A percentile compares a stretch with the other conserved stretches of the same genome.
These are phyloP conservation scores for Ylistrum balloti DNA, from an alignment of 1,140 invertebrate species.

Conservation along the genomic window DNA sequence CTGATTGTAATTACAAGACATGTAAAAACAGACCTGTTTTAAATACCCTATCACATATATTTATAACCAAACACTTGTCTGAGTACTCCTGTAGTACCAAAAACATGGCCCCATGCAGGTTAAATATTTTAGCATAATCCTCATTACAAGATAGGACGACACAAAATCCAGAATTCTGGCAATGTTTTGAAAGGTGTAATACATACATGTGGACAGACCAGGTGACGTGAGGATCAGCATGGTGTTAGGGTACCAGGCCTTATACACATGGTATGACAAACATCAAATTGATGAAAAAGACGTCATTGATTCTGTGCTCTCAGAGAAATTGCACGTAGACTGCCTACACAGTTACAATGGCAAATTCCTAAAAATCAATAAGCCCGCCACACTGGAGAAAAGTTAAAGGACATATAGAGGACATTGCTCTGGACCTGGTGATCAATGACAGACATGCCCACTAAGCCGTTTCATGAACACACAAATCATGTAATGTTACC, in stretches of 20 bases:
- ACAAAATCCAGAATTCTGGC: background rate
- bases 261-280: background rate
- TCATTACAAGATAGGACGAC: background rate
- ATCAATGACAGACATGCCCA: background rate
- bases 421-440: background rate
- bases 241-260: background rate
- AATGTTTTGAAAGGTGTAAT: background rate
- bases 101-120: background rate
- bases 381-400: background rate
- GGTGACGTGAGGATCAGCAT: background rate
- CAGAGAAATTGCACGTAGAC: slow-evolving; percentile 13
- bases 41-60: no score
- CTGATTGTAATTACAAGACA: no score
- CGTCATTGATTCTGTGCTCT: background rate
- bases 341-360: background rate
- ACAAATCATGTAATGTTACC: background rate
- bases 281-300: background rate
- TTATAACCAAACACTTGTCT: background rate
- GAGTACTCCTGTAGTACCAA: background rate
- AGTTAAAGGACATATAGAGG: background rate
- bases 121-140: background rate
- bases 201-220: background rate
- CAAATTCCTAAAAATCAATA: slow-evolving; percentile 25
- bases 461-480: background rate
- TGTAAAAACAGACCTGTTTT: no score